Evolutionary conservation across 2,797 vertebrate species (phyloP).

Genomic region (Cuculus canorus): DNA sequence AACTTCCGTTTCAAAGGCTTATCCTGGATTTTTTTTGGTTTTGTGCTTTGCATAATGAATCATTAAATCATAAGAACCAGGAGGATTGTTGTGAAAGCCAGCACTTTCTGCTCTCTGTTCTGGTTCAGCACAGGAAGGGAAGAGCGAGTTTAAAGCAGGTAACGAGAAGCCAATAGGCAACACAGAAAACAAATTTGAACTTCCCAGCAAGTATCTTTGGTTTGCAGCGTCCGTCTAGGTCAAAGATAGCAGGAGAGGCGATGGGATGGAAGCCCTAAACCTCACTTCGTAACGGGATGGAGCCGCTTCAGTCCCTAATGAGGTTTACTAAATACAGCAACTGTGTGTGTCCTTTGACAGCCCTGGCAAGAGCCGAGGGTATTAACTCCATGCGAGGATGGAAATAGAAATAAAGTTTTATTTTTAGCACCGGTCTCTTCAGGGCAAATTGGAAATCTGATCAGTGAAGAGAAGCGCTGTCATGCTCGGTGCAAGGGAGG

Average conservation of each 20-base stretch:
- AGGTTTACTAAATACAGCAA: slow-evolving; percentile 36
- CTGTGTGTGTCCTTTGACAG: background rate
- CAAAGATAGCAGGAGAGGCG: fast-evolving
- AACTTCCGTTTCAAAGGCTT: background rate
- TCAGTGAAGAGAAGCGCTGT: fast-evolving
- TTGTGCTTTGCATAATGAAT: background rate
- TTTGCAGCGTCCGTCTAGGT: fast-evolving
- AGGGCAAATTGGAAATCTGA: slow-evolving; percentile 22
- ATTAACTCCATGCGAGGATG: slow-evolving; percentile 32
- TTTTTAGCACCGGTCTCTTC: slow-evolving; percentile 13
- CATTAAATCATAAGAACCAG: background rate
- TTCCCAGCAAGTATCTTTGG: too few relatives aligned
- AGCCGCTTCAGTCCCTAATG: background rate
- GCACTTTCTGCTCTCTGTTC: background rate
- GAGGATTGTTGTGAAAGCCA: background rate
- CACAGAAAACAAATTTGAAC: too few relatives aligned
- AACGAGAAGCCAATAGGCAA: too few relatives aligned
- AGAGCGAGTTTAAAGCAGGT: background rate
- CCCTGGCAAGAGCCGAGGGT: slow-evolving; percentile 4
- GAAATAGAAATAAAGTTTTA: slow-evolving; percentile 54
- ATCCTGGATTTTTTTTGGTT: background rate
- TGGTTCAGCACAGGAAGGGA: fast-evolving
- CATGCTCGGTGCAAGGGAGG: background rate
- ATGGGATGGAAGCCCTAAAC: background rate
- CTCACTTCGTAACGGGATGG: fast-evolving